Percentiles rank a stretch among this genome's conserved stretches.
These are phyloP conservation scores for Leptopilina clavipes DNA, from an alignment of 1,140 invertebrate species.

Conservation along the genomic window DNA sequence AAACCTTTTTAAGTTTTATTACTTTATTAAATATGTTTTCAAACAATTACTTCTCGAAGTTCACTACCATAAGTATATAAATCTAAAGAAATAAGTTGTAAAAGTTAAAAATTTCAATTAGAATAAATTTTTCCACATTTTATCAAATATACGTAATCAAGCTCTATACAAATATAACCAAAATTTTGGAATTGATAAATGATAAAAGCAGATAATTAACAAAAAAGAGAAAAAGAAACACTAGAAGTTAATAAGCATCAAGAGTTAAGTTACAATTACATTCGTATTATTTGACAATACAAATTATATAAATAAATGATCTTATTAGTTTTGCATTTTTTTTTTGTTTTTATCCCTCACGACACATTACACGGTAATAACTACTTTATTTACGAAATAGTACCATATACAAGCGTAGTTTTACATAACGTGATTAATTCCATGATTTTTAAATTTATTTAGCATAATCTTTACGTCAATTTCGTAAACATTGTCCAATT, in stretches of 20 bases:
- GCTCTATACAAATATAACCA: slow-evolving; percentile 24
- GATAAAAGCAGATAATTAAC: slow-evolving; percentile 27
- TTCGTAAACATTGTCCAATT: slow-evolving; percentile 39
- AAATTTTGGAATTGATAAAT: slow-evolving; percentile 30
- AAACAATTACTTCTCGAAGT: too few relatives aligned
- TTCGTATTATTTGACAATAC: slow-evolving; percentile 65
- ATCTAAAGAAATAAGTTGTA: too few relatives aligned
- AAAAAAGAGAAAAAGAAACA: slow-evolving; percentile 1
- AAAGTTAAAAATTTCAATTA: too few relatives aligned
- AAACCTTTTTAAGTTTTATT: too few relatives aligned
- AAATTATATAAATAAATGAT: slow-evolving; percentile 57
- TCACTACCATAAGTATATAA: too few relatives aligned
- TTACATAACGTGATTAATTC: slow-evolving; percentile 63
- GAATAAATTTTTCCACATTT: too few relatives aligned
- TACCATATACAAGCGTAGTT: slow-evolving; percentile 70
- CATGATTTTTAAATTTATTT: slow-evolving; percentile 51
- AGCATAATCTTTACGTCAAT: slow-evolving; percentile 54
- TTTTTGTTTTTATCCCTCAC: slow-evolving; percentile 46
- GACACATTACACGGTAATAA: slow-evolving; percentile 63
- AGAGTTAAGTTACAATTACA: slow-evolving; percentile 56
- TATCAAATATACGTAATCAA: too few relatives aligned
- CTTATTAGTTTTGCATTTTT: slow-evolving; percentile 33
- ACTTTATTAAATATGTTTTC: too few relatives aligned
- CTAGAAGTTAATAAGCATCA: slow-evolving; percentile 32
- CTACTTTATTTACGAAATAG: slow-evolving; percentile 69